Evolutionary conservation across 2,888 invertebrate species (phyloP).

Genomic region (Drosophila limbata): DNA sequence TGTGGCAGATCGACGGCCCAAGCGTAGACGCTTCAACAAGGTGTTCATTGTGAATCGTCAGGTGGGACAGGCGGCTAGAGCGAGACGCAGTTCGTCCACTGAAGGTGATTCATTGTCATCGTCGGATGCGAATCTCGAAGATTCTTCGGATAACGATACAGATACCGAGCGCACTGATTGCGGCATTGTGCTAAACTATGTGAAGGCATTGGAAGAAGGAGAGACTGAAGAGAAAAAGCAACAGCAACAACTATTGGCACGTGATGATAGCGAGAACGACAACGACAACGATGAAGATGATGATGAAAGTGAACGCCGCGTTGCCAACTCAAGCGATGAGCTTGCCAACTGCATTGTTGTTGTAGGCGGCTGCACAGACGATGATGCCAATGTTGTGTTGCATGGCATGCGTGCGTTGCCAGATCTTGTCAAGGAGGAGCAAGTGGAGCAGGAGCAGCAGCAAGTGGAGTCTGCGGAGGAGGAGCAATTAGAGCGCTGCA

Average conservation of each 20-base stretch:
- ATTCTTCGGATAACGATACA: constrained; percentile 89
- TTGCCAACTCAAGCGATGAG: constrained; percentile 76
- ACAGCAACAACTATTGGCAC: constrained; percentile 34
- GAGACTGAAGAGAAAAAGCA: constrained; percentile 16
- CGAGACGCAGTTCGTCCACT: constrained; percentile 86
- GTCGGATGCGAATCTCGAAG: constrained; percentile 86
- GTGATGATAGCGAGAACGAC: constrained; percentile 52
- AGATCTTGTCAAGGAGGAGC: constrained; percentile 32
- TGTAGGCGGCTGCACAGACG: constrained; percentile 79
- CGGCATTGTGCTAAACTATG: constrained; percentile 85
- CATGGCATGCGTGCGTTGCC: constrained; percentile 75
- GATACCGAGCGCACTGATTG: constrained; percentile 86
- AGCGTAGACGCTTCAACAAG: constrained; percentile 87
- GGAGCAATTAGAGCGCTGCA: constrained; percentile 63
- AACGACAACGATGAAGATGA: constrained; percentile 46
- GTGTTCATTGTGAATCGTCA: constrained; percentile 89
- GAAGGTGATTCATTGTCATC: constrained; percentile 87
- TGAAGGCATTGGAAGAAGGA: constrained; percentile 73
- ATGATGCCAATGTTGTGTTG: constrained; percentile 74
- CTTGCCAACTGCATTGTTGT: constrained; percentile 83
- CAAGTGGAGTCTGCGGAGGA: constrained; percentile 31
- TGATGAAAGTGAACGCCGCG: constrained; percentile 78
- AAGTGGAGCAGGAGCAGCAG: constrained; percentile 42
- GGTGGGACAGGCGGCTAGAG: constrained; percentile 50
- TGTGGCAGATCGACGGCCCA: constrained; percentile 86